phyloP scores from a whole-genome alignment of 1,140 invertebrate genomes.

The Bicyclus anynana region DNA sequence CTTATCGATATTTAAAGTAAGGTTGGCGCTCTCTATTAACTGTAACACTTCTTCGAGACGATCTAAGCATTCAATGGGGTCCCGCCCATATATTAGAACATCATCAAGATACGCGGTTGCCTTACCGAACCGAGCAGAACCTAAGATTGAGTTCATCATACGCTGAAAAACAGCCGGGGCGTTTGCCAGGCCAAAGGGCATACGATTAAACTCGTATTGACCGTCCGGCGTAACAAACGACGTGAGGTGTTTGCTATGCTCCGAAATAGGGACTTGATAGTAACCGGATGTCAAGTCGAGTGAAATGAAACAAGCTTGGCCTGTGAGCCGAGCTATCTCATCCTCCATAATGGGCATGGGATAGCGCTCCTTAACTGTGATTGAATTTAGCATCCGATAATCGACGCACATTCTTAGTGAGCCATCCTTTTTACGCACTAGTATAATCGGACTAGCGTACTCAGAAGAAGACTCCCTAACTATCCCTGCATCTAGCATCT shows the following conservation, averaged over 20 bases:
- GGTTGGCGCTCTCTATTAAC: slow-evolving; percentile 4
- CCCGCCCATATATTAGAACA: slow-evolving; percentile 5
- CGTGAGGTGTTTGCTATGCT: slow-evolving; percentile 12
- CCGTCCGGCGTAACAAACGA: slow-evolving; percentile 25
- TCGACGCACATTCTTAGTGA: slow-evolving; percentile 17
- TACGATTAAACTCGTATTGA: slow-evolving; percentile 15
- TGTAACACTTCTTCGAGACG: slow-evolving; percentile 5
- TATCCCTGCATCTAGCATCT: slow-evolving; percentile 30
- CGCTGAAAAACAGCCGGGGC: slow-evolving; percentile 20
- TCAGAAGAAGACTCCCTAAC: slow-evolving; percentile 18
- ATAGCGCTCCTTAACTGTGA: slow-evolving; percentile 23
- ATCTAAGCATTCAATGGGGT: background rate
- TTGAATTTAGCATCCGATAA: slow-evolving; percentile 15
- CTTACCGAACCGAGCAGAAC: slow-evolving; percentile 6
- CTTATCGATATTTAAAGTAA: slow-evolving; percentile 14
- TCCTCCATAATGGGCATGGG: slow-evolving; percentile 28
- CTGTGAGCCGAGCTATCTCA: slow-evolving; percentile 16
- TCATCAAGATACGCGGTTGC: slow-evolving; percentile 14
- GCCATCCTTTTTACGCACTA: slow-evolving; percentile 18
- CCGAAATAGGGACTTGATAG: slow-evolving; percentile 18
- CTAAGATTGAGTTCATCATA: slow-evolving; percentile 16
- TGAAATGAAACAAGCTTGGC: slow-evolving; percentile 19
- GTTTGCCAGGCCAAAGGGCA: slow-evolving; percentile 19
- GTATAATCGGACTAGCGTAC: slow-evolving; percentile 19
- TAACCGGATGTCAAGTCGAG: slow-evolving; percentile 12